phyloP scores from a whole-genome alignment of 2,888 invertebrate species.

The Imbricaverruca yamaguchii region DNA sequence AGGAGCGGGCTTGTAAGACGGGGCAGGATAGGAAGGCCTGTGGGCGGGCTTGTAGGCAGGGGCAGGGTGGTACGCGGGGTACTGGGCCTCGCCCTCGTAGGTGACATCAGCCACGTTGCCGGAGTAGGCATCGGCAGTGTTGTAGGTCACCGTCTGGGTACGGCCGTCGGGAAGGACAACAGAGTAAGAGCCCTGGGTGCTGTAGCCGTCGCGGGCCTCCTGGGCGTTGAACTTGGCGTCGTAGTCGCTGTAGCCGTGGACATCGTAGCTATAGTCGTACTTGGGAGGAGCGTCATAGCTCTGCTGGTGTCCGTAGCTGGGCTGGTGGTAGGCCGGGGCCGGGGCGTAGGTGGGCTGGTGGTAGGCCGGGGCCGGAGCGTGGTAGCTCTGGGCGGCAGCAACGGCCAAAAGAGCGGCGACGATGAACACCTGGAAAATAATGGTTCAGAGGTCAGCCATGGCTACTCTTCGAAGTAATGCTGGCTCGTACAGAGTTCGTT shows the following conservation, averaged over 20 bases:
- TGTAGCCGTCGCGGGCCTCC: slow-evolving; percentile 26
- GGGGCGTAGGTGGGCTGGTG: too few species aligned
- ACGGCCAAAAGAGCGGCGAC: slow-evolving; percentile 1
- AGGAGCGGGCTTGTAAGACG: too few species aligned
- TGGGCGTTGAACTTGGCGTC: slow-evolving; percentile 25
- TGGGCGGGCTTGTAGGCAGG: slow-evolving; percentile 24
- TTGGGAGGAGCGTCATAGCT: neutral
- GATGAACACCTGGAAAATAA: neutral
- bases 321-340: neutral
- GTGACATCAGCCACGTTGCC: slow-evolving; percentile 29
- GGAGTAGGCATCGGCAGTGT: slow-evolving; percentile 26
- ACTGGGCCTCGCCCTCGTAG: slow-evolving; percentile 31
- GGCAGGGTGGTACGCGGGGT: slow-evolving; percentile 25
- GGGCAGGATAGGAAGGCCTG: neutral
- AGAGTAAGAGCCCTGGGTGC: slow-evolving; percentile 29
- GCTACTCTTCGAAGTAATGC: too few species aligned
- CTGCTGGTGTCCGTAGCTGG: neutral
- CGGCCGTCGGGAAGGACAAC: slow-evolving; percentile 32
- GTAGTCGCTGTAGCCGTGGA: slow-evolving; percentile 27
- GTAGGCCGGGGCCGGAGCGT: neutral
- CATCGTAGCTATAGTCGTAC: slow-evolving; percentile 29
- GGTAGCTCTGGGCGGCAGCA: neutral
- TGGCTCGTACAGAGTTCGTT: too few species aligned
- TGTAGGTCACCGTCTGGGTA: slow-evolving; percentile 29
- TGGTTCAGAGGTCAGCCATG: too few species aligned